A percentile compares a stretch with the other conserved stretches of the same genome.
Conservation (phyloP, 1,140 invertebrate genomes). For the Zaprionus africanus region DNA sequence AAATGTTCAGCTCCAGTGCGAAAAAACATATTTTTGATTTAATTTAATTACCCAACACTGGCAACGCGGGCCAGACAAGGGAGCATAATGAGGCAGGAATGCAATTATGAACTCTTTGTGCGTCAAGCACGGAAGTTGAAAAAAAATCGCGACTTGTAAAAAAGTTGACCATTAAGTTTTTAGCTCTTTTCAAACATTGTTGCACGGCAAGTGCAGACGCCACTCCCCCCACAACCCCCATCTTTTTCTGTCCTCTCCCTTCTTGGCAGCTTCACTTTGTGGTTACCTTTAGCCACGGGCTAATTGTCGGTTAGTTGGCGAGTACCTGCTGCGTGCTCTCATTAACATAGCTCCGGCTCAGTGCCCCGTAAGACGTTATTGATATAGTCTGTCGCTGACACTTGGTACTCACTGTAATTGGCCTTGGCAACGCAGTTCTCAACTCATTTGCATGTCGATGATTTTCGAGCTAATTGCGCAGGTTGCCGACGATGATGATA, state of each 20-base stretch:
- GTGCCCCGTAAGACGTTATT: constrained; percentile 31
- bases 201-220: constrained; percentile 7
- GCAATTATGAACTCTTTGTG: constrained; percentile 76
- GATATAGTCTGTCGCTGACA: constrained; percentile 64
- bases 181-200: constrained; percentile 37
- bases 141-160: background rate
- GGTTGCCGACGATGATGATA: constrained; percentile 23
- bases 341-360: constrained; percentile 63
- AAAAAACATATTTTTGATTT: background rate
- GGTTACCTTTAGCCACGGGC: constrained; percentile 51
- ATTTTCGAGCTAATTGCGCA: constrained; percentile 65
- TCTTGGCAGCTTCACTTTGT: constrained; percentile 45
- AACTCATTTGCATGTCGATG: constrained; percentile 61
- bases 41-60: background rate
- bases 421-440: constrained; percentile 41
- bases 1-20: background rate
- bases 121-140: background rate
- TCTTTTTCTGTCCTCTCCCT: too few relatives aligned
- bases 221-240: background rate
- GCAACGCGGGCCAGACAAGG: constrained; percentile 45
- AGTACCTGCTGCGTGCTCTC: constrained; percentile 32
- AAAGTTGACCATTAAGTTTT: constrained; percentile 61
- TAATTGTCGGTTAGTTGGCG: constrained; percentile 57
- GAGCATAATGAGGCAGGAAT: constrained; percentile 76
- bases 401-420: constrained; percentile 48